Percentiles rank a stretch among this genome's conserved stretches.
Evolutionary conservation across 2,888 invertebrate genomes (phyloP).

Genomic region (Aporophyla lueneburgensis): DNA sequence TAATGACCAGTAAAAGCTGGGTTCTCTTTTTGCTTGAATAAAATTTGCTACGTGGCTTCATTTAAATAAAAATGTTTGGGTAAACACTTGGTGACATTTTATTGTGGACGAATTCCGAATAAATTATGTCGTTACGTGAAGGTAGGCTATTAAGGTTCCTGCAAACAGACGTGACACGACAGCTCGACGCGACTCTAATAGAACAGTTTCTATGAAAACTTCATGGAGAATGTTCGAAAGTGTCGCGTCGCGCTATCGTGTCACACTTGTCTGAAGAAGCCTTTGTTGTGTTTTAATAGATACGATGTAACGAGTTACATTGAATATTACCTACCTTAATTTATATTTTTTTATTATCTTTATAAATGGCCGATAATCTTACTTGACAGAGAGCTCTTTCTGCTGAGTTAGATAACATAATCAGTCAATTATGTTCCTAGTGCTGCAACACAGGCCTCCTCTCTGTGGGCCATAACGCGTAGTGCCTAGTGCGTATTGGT

Average conservation of each 20-base stretch:
- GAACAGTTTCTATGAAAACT: too few species aligned
- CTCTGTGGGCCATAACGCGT: too few species aligned
- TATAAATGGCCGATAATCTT: not conserved
- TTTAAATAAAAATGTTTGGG: constrained; percentile 50
- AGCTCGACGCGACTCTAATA: too few species aligned
- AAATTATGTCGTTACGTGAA: constrained; percentile 1
- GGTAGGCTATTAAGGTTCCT: not conserved
- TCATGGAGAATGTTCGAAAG: too few species aligned
- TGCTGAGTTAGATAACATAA: not conserved
- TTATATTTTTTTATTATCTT: not conserved
- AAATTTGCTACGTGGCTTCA: constrained; percentile 65
- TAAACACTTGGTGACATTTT: constrained; percentile 24
- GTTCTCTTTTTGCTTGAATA: constrained; percentile 62
- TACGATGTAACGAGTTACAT: not conserved
- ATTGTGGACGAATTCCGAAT: constrained; percentile 16
- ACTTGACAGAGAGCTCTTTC: not conserved
- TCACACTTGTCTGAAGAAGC: too few species aligned
- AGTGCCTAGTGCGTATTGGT: too few species aligned
- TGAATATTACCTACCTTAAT: not conserved
- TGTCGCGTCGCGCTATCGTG: too few species aligned
- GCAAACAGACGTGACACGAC: too few species aligned
- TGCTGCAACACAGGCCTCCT: too few species aligned
- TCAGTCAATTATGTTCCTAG: too few species aligned
- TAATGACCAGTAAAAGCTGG: constrained; percentile 59
- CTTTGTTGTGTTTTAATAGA: not conserved